phyloP scores from a whole-genome alignment of 2,888 invertebrate species.

The Dynastes maya region DNA sequence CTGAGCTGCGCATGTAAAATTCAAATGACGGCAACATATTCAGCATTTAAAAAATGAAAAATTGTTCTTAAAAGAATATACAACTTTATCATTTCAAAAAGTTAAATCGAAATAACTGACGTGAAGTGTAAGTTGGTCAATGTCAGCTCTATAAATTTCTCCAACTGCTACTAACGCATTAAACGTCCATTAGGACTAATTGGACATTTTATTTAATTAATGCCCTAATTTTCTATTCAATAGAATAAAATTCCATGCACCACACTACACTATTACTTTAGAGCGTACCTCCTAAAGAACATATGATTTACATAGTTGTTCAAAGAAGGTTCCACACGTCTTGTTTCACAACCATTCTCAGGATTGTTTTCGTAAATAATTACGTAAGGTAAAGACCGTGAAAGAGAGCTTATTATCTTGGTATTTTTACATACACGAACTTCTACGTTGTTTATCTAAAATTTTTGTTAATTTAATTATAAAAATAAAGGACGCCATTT shows the following conservation, averaged over 20 bases:
- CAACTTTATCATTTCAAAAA: no score
- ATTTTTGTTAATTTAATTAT: not conserved
- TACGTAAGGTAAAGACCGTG: slow-evolving; percentile 10
- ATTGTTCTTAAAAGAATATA: no score
- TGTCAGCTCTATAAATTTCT: slow-evolving; percentile 1
- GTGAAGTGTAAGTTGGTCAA: not conserved
- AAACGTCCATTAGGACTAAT: not conserved
- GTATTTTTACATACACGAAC: not conserved
- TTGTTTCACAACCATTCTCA: not conserved
- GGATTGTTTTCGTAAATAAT: slow-evolving; percentile 1
- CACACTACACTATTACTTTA: not conserved
- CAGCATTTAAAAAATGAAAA: no score
- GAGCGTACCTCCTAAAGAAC: not conserved
- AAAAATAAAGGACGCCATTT: not conserved
- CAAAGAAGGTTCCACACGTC: not conserved
- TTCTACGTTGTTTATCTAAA: not conserved
- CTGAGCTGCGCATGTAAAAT: no score
- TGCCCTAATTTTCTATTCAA: not conserved
- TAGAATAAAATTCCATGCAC: not conserved
- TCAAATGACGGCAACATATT: no score
- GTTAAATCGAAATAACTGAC: no score
- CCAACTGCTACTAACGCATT: not conserved
- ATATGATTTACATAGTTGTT: not conserved
- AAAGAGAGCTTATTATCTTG: not conserved
- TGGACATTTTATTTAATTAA: slow-evolving; percentile 22